These are phyloP conservation scores for Plectropomus leopardus DNA, from an alignment of 2,113 vertebrate species.

Conservation along the genomic window DNA sequence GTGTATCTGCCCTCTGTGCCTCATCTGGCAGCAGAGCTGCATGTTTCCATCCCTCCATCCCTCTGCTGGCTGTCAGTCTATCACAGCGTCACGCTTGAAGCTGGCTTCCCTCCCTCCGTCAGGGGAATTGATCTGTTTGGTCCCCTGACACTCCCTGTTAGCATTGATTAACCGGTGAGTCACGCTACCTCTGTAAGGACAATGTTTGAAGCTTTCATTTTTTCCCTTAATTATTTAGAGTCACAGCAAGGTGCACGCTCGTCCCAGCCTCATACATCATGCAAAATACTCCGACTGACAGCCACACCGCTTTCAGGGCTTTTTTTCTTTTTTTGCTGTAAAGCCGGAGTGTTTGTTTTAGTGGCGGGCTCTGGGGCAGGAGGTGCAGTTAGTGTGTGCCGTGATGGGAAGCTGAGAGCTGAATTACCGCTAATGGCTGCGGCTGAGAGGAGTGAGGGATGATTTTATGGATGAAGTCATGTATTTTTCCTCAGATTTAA, in stretches of 20 bases:
- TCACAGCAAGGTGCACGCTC: conserved; percentile 44
- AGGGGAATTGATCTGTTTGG: conserved; percentile 69
- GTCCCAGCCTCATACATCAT: conserved; percentile 73
- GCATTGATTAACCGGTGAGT: conserved; percentile 73
- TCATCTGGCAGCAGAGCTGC: neutral
- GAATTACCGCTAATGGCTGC: conserved; percentile 72
- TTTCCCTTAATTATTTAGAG: conserved; percentile 76
- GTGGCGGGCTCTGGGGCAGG: conserved; percentile 50
- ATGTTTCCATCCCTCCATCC: neutral
- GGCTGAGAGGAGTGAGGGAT: conserved; percentile 58
- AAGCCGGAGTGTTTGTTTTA: conserved; percentile 61
- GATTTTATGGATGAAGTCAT: conserved; percentile 73
- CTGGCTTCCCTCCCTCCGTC: conserved; percentile 30
- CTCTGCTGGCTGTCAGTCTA: conserved; percentile 52
- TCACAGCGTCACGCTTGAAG: conserved; percentile 37
- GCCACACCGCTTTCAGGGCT: conserved; percentile 32
- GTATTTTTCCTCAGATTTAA: conserved; percentile 70
- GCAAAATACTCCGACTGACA: conserved; percentile 63
- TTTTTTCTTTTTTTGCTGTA: neutral
- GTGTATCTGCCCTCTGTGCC: neutral
- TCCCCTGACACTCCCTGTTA: conserved; percentile 73
- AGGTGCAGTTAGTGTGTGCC: conserved; percentile 50
- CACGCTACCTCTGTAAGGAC: conserved; percentile 60
- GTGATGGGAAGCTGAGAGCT: conserved; percentile 72
- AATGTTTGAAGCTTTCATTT: conserved; percentile 68